Evolutionary conservation across 2,797 vertebrate genomes (phyloP).

Genomic region (Loriculus beryllinus): DNA sequence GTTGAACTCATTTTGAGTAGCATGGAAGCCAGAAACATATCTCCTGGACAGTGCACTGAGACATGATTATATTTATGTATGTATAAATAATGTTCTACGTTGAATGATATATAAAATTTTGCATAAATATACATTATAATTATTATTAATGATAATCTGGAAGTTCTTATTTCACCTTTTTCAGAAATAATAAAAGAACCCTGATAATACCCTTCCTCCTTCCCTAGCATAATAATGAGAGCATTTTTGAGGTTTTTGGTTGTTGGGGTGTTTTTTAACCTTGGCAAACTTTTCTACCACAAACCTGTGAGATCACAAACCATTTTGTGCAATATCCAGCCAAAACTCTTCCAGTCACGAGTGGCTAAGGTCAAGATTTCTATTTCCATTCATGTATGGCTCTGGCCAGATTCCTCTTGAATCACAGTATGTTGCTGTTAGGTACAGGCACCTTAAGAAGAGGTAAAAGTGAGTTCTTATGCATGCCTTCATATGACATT

Average conservation of each 20-base stretch:
- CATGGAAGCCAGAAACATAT: background rate
- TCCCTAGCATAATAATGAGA: background rate
- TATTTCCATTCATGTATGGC: background rate
- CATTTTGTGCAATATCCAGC: background rate
- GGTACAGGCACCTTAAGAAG: background rate
- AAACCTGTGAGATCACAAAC: background rate
- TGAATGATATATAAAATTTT: background rate
- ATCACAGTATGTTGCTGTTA: background rate
- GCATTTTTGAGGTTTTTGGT: background rate
- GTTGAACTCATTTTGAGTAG: slow-evolving; percentile 19
- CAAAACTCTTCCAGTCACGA: background rate
- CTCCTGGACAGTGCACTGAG: background rate
- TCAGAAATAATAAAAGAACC: background rate
- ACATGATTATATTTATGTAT: background rate
- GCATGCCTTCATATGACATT: background rate
- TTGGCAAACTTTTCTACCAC: background rate
- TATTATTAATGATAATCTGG: background rate
- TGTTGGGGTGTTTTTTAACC: background rate
- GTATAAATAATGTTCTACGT: background rate
- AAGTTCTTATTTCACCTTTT: background rate
- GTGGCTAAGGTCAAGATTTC: background rate
- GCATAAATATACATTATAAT: background rate
- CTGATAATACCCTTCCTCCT: background rate
- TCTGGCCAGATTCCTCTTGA: background rate
- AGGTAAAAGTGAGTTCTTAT: background rate